Percentiles rank a stretch among this genome's conserved stretches.
Conservation (phyloP, 2,113 vertebrate species). For the Cheirogaleus medius region DNA sequence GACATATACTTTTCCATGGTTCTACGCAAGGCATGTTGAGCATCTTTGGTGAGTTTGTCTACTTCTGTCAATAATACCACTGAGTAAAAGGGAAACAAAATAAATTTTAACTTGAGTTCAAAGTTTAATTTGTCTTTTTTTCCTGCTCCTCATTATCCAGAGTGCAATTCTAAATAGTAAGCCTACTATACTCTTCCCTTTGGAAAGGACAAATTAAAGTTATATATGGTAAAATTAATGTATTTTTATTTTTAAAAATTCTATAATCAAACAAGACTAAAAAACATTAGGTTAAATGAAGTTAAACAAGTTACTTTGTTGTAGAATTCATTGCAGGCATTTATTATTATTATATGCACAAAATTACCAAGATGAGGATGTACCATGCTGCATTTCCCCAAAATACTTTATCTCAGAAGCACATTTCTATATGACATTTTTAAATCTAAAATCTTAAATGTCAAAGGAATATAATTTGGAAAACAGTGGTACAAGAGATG, state of each 20-base stretch:
- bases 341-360: background rate
- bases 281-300: background rate
- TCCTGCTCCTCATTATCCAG: background rate
- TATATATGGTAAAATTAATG: background rate
- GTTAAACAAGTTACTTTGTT: background rate
- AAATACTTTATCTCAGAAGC: background rate
- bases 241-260: background rate
- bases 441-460: background rate
- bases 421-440: background rate
- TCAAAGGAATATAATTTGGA: background rate
- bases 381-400: background rate
- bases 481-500: background rate
- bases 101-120: background rate
- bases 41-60: slow-evolving; percentile 97
- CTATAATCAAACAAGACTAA: background rate
- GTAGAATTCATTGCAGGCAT: background rate
- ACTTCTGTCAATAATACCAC: slow-evolving; percentile 97
- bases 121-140: background rate
- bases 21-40: slow-evolving; percentile 96
- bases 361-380: background rate
- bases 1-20: slow-evolving; percentile 99
- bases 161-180: background rate
- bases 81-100: slow-evolving; percentile 76
- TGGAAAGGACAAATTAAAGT: background rate
- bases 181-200: background rate